These are phyloP conservation scores for Acrocera orbiculus DNA, from an alignment of 2,888 invertebrate species.

Conservation along the genomic window DNA sequence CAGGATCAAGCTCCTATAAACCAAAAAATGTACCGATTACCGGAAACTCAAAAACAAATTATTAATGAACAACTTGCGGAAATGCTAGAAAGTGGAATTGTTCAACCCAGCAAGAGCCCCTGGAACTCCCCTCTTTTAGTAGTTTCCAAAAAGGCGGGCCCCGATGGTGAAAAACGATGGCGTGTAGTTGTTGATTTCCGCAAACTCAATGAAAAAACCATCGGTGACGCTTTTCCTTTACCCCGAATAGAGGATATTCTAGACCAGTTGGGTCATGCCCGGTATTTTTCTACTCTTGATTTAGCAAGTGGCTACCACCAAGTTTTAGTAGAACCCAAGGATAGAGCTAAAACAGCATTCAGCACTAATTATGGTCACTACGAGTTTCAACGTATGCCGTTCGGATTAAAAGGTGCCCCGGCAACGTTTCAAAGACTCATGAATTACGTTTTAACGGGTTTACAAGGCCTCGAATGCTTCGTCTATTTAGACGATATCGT, in stretches of 20 bases:
- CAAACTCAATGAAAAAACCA: slow-evolving; percentile 9
- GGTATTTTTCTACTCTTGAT: no score
- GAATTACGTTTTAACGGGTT: slow-evolving; percentile 21
- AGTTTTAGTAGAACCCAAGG: slow-evolving; percentile 2
- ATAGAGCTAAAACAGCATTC: slow-evolving; percentile 11
- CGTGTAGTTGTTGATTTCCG: background rate
- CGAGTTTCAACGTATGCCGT: slow-evolving; percentile 18
- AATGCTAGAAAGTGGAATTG: no score
- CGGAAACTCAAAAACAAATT: no score
- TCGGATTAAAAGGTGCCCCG: slow-evolving; percentile 26
- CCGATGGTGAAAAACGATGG: background rate
- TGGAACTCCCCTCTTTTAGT: no score
- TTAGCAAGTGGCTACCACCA: no score
- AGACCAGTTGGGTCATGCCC: slow-evolving; percentile 10
- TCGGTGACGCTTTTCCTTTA: slow-evolving; percentile 6
- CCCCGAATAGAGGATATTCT: slow-evolving; percentile 11
- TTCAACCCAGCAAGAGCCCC: no score
- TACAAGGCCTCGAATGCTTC: slow-evolving; percentile 14
- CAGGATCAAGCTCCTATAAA: no score
- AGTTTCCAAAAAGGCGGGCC: background rate
- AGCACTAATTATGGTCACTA: slow-evolving; percentile 7
- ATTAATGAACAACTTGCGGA: no score
- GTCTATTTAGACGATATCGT: slow-evolving; percentile 6
- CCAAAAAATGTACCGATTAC: no score
- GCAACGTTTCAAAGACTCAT: slow-evolving; percentile 24